Base-by-base conservation (phyloP, 2,113 vertebrate species). In the Hyla sarda region DNA sequence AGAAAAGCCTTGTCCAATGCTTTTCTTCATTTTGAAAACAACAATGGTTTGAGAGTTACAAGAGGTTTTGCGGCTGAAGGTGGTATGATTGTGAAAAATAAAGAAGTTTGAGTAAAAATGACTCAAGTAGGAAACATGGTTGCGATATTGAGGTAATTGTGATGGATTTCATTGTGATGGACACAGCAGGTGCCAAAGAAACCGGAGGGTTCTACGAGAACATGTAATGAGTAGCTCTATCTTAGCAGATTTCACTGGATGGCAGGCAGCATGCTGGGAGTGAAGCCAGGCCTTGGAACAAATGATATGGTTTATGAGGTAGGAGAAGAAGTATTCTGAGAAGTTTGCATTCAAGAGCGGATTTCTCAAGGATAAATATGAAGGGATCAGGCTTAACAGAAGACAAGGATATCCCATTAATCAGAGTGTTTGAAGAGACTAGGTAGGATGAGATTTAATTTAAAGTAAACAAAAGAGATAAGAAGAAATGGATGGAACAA, bases 131-230 rank as follows among this genome's bases (percentile, higher is more conserved):
- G 54, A 34, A 58, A 34, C 30, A 41, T 32, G 54, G 12, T 80
- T 60, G 54, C 62, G 56, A 80, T 45, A 62, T 80, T 80, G 32
- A 32, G 23, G 34, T 80, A 60, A 80, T 80, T 60, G 77, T 80
- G 54, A 80, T 80, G n/a, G 25, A 80, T 80, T 80, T 80, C 56
- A 58, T 76, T 80, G 77, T 60, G 54, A 45, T 80, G 54, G 77
- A 45, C 77, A 80, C 77, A 80, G 77, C 32, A 62, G 77, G 77
- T 80, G 54, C 32, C 52, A 54, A 25, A 60, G 32, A 60, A 37
- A 60, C 52, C 76, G 45, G 56, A 80, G 54, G 34, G 30, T 45
- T 80, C 54, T 79, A 37, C 52, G 45, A 60, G 34, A 80, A 80
- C 32, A 80, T 58, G 54, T 80, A 80, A 80, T 60, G 54, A 60